Percentiles rank a stretch among this genome's conserved stretches.
Conservation (phyloP, 1,140 invertebrate species). For the Panagrolaimus sp. region DNA sequence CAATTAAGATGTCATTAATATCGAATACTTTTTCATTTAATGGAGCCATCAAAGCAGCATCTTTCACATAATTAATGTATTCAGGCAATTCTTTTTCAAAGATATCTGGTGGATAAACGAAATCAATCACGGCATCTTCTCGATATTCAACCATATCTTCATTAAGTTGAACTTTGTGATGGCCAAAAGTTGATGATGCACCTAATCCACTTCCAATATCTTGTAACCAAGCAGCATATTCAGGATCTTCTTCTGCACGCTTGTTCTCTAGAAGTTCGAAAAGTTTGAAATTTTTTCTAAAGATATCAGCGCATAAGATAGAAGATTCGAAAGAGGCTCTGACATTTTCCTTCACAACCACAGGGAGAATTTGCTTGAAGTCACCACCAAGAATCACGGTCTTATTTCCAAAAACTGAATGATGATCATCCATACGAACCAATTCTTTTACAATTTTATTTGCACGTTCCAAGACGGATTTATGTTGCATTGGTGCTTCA, state of each 20-base stretch:
- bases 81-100: not conserved
- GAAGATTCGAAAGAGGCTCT: not conserved
- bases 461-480: too few species aligned
- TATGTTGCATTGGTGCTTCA: not conserved
- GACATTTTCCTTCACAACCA: not conserved
- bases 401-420: not conserved
- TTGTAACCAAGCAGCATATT: not conserved
- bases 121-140: not conserved
- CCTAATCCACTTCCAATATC: too few species aligned
- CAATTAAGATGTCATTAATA: not conserved
- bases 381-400: not conserved
- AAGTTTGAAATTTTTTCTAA: not conserved
- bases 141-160: not conserved
- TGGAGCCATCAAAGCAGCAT: not conserved
- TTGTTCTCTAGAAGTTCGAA: not conserved
- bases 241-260: not conserved
- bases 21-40: not conserved
- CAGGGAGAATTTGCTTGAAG: slow-evolving; percentile 3
- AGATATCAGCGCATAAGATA: not conserved
- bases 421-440: not conserved
- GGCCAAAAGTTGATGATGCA: too few species aligned
- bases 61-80: not conserved
- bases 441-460: not conserved
- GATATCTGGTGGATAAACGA: not conserved
- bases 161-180: not conserved